A percentile compares a stretch with the other conserved stretches of the same genome.
Conservation (phyloP, 2,797 vertebrate genomes). For the Tapera naevia region DNA sequence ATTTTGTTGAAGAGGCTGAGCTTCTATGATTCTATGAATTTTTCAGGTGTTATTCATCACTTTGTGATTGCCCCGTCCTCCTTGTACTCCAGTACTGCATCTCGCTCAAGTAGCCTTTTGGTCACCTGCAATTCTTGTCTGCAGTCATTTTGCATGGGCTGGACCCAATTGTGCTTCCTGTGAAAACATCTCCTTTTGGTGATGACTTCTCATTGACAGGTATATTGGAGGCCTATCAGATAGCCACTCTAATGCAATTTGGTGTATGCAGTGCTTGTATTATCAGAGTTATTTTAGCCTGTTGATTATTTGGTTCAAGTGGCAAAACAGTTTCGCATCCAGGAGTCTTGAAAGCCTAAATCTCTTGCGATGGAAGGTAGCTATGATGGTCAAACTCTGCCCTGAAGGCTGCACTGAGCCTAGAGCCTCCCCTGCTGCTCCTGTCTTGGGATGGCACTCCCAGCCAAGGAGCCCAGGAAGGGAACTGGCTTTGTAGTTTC, state of each 20-base stretch:
- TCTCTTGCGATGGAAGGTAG: background rate
- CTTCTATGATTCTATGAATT: background rate
- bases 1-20: background rate
- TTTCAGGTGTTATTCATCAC: background rate
- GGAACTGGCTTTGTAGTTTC: background rate
- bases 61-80: background rate
- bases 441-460: slow-evolving; percentile 7
- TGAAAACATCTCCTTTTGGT: background rate
- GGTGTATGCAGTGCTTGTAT: background rate
- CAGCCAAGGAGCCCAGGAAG: background rate
- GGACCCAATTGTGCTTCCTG: background rate
- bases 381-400: background rate
- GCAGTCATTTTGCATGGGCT: background rate
- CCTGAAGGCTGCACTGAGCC: slow-evolving; percentile 9
- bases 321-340: background rate
- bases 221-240: background rate
- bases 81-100: background rate
- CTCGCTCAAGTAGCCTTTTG: background rate
- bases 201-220: background rate
- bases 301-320: background rate
- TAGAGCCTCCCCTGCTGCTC: slow-evolving; percentile 56
- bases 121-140: background rate
- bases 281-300: background rate
- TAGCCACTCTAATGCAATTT: background rate
- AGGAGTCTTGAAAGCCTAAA: background rate